A percentile compares a stretch with the other conserved stretches of the same genome.
phyloP scores from a whole-genome alignment of 2,113 vertebrate genomes.

The Gopherus evgoodei region DNA sequence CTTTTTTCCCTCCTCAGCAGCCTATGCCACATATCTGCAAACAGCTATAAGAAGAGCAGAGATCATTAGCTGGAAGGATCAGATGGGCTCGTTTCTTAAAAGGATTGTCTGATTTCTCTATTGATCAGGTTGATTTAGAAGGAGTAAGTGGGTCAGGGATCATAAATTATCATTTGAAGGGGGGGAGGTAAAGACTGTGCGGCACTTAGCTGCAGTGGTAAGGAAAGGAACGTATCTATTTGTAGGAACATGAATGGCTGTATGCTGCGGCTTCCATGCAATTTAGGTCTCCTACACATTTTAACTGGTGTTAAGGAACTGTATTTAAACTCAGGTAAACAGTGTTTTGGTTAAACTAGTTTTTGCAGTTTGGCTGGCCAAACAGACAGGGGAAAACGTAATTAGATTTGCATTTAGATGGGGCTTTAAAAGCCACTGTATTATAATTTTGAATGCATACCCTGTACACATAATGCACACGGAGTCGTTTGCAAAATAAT shows the following conservation, averaged over 20 bases:
- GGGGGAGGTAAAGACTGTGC: constrained; percentile 50
- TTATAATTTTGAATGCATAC: not conserved
- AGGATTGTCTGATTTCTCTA: constrained; percentile 80
- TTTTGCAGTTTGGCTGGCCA: not conserved
- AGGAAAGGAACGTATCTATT: constrained; percentile 60
- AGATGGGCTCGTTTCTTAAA: constrained; percentile 74
- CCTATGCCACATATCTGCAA: constrained; percentile 8
- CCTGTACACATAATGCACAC: not conserved
- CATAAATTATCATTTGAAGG: constrained; percentile 72
- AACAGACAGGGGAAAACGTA: not conserved
- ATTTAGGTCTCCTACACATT: not conserved
- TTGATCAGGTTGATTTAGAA: constrained; percentile 79
- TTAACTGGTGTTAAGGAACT: constrained; percentile 55
- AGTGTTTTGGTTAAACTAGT: not conserved
- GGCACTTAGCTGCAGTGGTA: constrained; percentile 63
- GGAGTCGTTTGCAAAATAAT: not conserved
- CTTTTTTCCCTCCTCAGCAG: not conserved
- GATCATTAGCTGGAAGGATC: constrained; percentile 69
- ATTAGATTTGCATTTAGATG: not conserved
- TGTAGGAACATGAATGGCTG: constrained; percentile 27
- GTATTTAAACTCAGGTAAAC: constrained; percentile 56
- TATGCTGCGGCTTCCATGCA: constrained; percentile 34
- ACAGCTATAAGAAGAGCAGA: constrained; percentile 42
- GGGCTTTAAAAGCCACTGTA: not conserved
- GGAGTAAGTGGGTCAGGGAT: constrained; percentile 72